Evolutionary conservation across 2,113 vertebrate genomes (phyloP).

Genomic region (Siniperca knerii): DNA sequence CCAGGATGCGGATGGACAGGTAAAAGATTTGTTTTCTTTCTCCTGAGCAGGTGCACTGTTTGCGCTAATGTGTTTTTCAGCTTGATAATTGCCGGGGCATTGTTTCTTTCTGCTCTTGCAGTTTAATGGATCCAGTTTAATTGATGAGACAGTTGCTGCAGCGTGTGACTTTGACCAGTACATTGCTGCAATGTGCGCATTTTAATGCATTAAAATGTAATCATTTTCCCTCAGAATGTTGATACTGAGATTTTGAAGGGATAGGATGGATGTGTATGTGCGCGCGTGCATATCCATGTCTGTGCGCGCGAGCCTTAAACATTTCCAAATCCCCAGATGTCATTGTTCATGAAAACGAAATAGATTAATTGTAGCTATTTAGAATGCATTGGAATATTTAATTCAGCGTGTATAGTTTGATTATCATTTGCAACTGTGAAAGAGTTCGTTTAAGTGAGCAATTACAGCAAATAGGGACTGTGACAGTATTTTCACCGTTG

Average conservation of each 20-base stretch:
- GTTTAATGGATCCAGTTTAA: neutral
- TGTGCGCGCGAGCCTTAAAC: neutral
- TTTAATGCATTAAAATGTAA: neutral
- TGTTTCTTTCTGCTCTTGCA: neutral
- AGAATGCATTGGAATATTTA: neutral
- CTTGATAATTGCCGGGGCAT: neutral
- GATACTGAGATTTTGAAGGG: neutral
- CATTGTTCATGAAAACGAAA: neutral
- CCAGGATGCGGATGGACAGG: constrained; percentile 78
- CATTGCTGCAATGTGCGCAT: neutral
- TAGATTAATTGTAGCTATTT: neutral
- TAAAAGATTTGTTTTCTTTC: constrained; percentile 57
- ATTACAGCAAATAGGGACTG: constrained; percentile 3
- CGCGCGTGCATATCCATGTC: neutral
- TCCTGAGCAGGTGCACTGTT: constrained; percentile 40
- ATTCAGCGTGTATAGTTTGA: neutral
- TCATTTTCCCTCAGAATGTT: neutral
- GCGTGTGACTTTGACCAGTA: neutral
- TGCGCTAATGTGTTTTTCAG: neutral
- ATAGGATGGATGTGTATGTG: no score
- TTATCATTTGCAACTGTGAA: constrained; percentile 37
- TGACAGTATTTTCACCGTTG: constrained; percentile 31
- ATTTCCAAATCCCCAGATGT: neutral
- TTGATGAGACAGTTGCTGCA: neutral
- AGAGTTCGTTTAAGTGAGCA: constrained; percentile 22